A percentile compares a stretch with the other conserved stretches of the same genome.
Conservation (phyloP, 2,113 vertebrate species). For the Pampusana beccarii region DNA sequence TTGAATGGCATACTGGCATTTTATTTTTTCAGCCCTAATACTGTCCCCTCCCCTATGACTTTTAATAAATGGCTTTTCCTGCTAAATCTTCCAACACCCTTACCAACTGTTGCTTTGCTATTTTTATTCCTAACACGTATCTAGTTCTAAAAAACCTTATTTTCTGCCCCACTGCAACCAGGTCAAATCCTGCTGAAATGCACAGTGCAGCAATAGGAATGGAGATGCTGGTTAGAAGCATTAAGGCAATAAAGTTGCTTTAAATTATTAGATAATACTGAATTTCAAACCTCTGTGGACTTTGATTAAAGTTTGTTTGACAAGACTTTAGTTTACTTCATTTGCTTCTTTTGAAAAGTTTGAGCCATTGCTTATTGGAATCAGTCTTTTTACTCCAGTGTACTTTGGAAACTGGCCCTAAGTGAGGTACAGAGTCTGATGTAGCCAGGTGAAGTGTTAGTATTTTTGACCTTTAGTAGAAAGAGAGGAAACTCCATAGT, state of each 20-base stretch:
- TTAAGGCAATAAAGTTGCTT: background rate
- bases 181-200: background rate
- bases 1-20: background rate
- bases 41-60: background rate
- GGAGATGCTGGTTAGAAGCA: background rate
- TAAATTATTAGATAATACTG: background rate
- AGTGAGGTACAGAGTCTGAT: background rate
- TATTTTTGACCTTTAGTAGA: background rate
- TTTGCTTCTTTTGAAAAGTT: background rate
- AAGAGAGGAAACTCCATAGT: background rate
- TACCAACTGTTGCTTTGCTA: background rate
- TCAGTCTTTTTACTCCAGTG: background rate
- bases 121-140: background rate
- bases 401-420: background rate
- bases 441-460: background rate
- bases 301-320: background rate
- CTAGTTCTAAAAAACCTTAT: background rate
- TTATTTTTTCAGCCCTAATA: background rate
- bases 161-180: background rate
- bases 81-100: background rate
- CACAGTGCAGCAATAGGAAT: background rate
- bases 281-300: background rate
- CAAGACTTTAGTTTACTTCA: background rate
- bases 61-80: background rate
- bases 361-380: accelerated